These are phyloP conservation scores for Zaprionus davidi DNA, from an alignment of 1,140 invertebrate species.

Conservation along the genomic window DNA sequence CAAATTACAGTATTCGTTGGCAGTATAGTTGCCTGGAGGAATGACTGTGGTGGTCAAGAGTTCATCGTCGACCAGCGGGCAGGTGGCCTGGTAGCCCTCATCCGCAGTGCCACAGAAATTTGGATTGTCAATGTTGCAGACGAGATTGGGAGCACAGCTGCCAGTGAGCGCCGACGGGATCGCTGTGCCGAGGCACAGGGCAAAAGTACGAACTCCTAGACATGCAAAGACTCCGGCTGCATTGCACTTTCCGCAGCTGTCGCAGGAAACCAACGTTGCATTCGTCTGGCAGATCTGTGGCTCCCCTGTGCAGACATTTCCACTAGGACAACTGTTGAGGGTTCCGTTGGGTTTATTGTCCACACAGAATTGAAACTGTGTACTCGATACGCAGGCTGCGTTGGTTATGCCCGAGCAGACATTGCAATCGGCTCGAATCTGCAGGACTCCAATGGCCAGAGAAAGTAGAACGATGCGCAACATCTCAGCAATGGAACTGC, in stretches of 20 bases:
- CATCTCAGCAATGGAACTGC: conserved; percentile 40
- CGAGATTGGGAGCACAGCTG: conserved; percentile 18
- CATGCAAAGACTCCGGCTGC: conserved; percentile 4
- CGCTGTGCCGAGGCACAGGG: conserved; percentile 10
- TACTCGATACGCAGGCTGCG: conserved; percentile 41
- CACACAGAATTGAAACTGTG: conserved; percentile 43
- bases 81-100: conserved; percentile 5
- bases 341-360: neutral
- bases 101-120: conserved; percentile 15
- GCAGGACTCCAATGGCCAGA: conserved; percentile 28
- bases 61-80: conserved; percentile 9
- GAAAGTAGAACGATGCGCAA: conserved; percentile 31
- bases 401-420: neutral
- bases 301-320: conserved; percentile 3
- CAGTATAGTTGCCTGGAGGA: conserved; percentile 2
- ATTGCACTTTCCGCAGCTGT: neutral
- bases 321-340: conserved; percentile 2
- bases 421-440: conserved; percentile 46
- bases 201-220: conserved; percentile 7
- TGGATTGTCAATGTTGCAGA: conserved; percentile 27
- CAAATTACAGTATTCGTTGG: conserved; percentile 36
- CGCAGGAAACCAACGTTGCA: neutral
- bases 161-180: neutral
- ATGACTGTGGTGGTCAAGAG: neutral
- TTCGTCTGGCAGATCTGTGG: neutral